Percentiles rank a stretch among this genome's conserved stretches.
These are phyloP conservation scores for Natrix natrix DNA, from an alignment of 2,797 vertebrate genomes.

Conservation along the genomic window DNA sequence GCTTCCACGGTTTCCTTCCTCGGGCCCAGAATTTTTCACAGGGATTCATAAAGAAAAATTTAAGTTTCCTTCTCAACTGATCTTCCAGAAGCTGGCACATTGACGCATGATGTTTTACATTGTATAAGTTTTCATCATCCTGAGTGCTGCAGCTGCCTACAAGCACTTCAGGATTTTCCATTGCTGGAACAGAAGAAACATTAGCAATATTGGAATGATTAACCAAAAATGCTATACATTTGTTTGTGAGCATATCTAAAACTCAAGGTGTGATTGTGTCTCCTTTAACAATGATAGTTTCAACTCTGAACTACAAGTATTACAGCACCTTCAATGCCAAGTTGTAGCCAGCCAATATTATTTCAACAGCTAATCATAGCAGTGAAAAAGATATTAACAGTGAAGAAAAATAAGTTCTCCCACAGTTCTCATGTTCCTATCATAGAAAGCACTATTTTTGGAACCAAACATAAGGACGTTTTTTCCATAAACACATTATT, in stretches of 20 bases:
- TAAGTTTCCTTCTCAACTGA: constrained; percentile 86
- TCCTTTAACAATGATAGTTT: neutral
- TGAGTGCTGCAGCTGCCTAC: constrained; percentile 53
- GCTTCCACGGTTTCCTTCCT: constrained; percentile 93
- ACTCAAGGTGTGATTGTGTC: neutral
- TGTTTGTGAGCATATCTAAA: neutral
- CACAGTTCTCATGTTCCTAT: constrained; percentile 1
- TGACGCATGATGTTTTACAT: constrained; percentile 44
- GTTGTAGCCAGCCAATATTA: neutral
- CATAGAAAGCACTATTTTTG: constrained; percentile 12
- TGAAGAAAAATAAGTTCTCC: neutral
- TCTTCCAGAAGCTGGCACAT: constrained; percentile 75
- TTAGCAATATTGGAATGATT: neutral
- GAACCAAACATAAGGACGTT: neutral
- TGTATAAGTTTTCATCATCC: constrained; percentile 51
- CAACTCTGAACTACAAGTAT: neutral
- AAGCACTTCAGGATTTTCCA: constrained; percentile 66
- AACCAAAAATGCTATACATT: neutral
- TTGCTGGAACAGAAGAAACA: constrained; percentile 56
- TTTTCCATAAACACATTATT: constrained; percentile 17
- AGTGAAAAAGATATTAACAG: neutral
- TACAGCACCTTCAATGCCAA: neutral
- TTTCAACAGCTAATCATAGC: neutral
- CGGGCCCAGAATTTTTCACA: constrained; percentile 93
- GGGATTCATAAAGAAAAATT: constrained; percentile 97